A percentile compares a stretch with the other conserved stretches of the same genome.
These are phyloP conservation scores for Sparus aurata DNA, from an alignment of 2,797 vertebrate species.

Conservation along the genomic window DNA sequence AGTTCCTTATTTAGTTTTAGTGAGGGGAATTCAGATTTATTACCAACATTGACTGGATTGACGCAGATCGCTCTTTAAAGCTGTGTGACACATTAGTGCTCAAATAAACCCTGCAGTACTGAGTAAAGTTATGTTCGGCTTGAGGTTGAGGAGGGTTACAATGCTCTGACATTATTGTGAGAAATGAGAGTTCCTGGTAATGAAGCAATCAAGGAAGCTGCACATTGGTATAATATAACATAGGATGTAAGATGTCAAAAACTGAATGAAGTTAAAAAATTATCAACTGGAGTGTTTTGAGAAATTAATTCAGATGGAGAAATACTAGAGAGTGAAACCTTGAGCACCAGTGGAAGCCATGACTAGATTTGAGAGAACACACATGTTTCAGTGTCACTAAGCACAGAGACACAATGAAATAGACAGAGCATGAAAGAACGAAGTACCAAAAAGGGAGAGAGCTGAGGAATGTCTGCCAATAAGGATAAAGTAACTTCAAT, in stretches of 20 bases:
- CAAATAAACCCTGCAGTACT: conserved; percentile 38
- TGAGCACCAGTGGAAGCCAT: conserved; percentile 65
- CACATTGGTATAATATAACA: not conserved
- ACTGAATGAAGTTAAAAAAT: conserved; percentile 2
- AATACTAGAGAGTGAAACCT: conserved; percentile 79
- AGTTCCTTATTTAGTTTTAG: conserved; percentile 24
- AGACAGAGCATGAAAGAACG: conserved; percentile 1
- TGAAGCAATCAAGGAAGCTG: not conserved
- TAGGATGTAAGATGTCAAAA: conserved; percentile 12
- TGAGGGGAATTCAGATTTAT: conserved; percentile 9
- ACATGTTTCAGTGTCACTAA: conserved; percentile 54
- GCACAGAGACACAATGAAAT: not conserved
- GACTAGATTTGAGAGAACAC: conserved; percentile 70
- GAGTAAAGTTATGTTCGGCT: conserved; percentile 21
- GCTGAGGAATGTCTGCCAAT: not conserved
- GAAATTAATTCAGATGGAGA: conserved; percentile 22
- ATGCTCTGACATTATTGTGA: not conserved
- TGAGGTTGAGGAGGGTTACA: conserved; percentile 46
- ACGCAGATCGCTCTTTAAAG: conserved; percentile 51
- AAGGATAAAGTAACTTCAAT: conserved; percentile 17
- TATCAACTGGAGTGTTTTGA: conserved; percentile 14
- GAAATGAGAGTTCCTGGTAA: conserved; percentile 2
- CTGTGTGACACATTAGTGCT: conserved; percentile 49
- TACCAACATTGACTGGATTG: conserved; percentile 47
- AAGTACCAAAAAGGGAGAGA: not conserved